Base-by-base conservation (phyloP, 2,797 vertebrate species). In the Phataginus tricuspis region DNA sequence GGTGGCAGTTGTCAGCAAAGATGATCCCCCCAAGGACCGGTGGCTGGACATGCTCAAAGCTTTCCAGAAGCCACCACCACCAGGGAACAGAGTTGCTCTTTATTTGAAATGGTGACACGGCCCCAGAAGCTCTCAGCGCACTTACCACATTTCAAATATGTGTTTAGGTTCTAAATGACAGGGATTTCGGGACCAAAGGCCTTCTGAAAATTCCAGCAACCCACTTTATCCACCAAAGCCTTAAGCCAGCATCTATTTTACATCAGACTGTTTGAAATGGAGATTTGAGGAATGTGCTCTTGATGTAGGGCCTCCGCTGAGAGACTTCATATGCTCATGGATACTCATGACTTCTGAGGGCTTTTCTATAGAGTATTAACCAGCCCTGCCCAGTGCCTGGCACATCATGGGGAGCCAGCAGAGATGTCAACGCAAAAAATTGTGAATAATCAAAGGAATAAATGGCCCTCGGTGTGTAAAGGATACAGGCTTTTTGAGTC, bases 211-310 rank as follows among this genome's bases (percentile, higher is more conserved):
- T 85, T 39, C 72, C 37, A 11, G 49, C 29, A 57, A 57, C 49
- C 34, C 64, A 19, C 3, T 55, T 31, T 64, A 80, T 72, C 64
- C 64, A 31, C 63, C 66, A 63, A 34, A 66, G 79, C 45, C 27
- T 57, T n/a, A 53, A 89, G 59, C n/a, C 57, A 31, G 34, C 39
- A 45, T 51, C 4, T 63, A 13, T 68, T 49, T 69, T 31, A 90
- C 74, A 37, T 86, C 25, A 12, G 63, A 71, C 51, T 45, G 11
- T 90, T 92, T 92, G 85, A 82, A 84, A 79, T 63, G 75, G 74
- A 80, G 69, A 75, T 91, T 77, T 63, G 37, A 53, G 64, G 45
- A 72, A 45, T 14, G 23, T 21, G 18, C 13, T 74, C 51, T 78
- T 39, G 37, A 29, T 34, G 61, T 27, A 53, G 19, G 9, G 61